Conservation (phyloP, 2,113 vertebrate species). For the Zosterops lateralis region DNA sequence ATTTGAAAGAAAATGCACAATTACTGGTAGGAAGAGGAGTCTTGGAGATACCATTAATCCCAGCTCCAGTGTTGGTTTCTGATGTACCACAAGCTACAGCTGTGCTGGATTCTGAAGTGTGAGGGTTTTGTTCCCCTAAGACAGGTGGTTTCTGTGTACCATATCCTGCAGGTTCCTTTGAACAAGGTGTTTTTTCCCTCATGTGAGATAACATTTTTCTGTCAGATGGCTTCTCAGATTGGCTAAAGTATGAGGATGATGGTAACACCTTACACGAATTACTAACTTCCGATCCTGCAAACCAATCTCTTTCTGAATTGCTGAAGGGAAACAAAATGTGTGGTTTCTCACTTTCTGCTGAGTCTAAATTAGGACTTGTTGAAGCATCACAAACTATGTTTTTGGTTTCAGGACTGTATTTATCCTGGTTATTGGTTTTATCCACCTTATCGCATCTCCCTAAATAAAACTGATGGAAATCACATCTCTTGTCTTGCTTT, state of each 20-base stretch:
- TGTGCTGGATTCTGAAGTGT: background rate
- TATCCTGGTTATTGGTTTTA: background rate
- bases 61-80: background rate
- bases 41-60: background rate
- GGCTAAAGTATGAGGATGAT: background rate
- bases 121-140: background rate
- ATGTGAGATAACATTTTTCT: background rate
- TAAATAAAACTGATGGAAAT: conserved; percentile 45
- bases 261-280: background rate
- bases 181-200: background rate
- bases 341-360: background rate
- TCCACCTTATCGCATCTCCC: background rate
- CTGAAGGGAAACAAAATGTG: background rate
- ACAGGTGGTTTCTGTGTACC: background rate
- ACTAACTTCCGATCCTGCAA: background rate
- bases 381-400: background rate
- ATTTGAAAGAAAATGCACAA: conserved; percentile 7
- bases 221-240: background rate
- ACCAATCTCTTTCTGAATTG: background rate
- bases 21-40: background rate
- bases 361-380: background rate
- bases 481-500: conserved; percentile 6
- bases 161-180: background rate
- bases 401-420: background rate
- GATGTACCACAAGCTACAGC: background rate